Evolutionary conservation across 2,888 invertebrate species (phyloP), one percentile per base, ranked within the genome.

Genomic region (Drosophila cracens): DNA sequence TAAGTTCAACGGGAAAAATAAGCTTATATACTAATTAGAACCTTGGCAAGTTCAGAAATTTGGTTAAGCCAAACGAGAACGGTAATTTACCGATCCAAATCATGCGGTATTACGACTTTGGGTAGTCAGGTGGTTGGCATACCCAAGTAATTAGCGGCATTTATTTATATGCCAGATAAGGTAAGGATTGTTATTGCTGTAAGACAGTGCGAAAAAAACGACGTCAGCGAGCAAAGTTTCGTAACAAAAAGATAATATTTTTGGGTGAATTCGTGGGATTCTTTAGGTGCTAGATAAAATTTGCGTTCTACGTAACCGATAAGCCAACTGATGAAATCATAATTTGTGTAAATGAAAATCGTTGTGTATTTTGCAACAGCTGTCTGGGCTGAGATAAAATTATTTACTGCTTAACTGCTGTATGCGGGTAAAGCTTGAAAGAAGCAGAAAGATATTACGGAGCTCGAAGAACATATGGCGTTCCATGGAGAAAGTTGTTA

Each of bases 71-170:
- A 46, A 25, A 25, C 34, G 16, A 29, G 60, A 70, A 58, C 49
- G 51, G 36, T 68, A 64, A 70, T 58, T 68, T 64, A 52, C 18
- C 43, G 49, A 51, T 43, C 67, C 69, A 87, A 85, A 81, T 83
- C 72, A 76, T 67, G 64, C 36, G 66, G 64, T 49, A 49, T 74
- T 78, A 78, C 81, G 74, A 69, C 21, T 48, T 56, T 49, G 52
- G 52, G 71, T 54, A 54, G 87, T 88, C 83, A 83, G 87, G 87
- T 88, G 83, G 38, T 74, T 68, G 40, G 29, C 52, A 34, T 46
- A 62, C 61, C 38, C 11, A 59, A 25, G 66, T 60, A 54, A 48
- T 13, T 25, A 52, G 46, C 46, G 29, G 21, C 29, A 33, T 59
- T 21, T 33, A 61, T 46, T 46, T 56, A 58, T 62, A 38, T 31